These are phyloP conservation scores for Hirundo rustica DNA, from an alignment of 2,797 vertebrate species.

Conservation along the genomic window DNA sequence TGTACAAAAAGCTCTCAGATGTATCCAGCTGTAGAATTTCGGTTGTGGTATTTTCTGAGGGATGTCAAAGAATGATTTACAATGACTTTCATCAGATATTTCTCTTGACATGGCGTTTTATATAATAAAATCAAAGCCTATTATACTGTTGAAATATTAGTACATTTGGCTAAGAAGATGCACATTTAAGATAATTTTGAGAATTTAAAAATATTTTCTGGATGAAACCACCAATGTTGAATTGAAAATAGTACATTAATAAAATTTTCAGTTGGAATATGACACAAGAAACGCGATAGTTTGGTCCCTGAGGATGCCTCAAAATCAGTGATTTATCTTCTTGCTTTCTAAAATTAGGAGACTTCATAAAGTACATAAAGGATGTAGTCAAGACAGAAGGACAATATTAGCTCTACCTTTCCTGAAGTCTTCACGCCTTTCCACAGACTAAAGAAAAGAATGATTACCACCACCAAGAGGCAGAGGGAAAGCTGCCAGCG, in stretches of 20 bases:
- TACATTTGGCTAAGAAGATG: not conserved
- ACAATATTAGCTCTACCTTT: conserved; percentile 83
- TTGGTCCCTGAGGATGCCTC: not conserved
- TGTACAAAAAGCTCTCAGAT: not conserved
- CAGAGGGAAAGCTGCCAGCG: conserved; percentile 92
- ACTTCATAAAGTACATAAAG: not conserved
- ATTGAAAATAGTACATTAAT: not conserved
- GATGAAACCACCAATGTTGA: not conserved
- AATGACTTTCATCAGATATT: not conserved
- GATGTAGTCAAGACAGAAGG: not conserved
- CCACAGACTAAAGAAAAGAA: conserved; percentile 97
- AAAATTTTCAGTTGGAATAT: not conserved
- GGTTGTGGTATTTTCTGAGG: not conserved
- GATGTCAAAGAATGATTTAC: not conserved
- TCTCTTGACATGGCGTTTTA: not conserved
- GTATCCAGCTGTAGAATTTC: not conserved
- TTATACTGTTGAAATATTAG: not conserved
- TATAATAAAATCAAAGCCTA: not conserved
- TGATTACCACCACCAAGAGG: conserved; percentile 88
- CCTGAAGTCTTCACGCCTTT: conserved; percentile 99
- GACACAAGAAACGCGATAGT: not conserved
- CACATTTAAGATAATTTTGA: not conserved
- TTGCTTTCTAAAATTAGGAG: not conserved
- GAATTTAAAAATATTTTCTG: not conserved
- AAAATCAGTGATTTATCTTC: not conserved